phyloP scores from a whole-genome alignment of 2,113 vertebrate genomes.

The Neodon shergylaensis region DNA sequence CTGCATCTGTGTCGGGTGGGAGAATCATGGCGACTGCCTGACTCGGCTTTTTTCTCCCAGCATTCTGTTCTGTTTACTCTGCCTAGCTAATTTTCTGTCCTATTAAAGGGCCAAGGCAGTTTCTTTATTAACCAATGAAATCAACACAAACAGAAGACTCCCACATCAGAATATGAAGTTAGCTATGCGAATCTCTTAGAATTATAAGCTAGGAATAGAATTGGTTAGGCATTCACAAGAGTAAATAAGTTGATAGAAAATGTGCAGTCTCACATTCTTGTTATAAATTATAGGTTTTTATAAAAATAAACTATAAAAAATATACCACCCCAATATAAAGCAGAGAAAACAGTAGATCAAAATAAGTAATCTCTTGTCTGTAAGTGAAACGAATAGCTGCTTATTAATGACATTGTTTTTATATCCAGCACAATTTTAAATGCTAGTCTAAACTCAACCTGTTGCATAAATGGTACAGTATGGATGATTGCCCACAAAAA shows the following conservation, averaged over 20 bases:
- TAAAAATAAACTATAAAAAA: constrained; percentile 18
- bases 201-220: constrained; percentile 10
- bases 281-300: constrained; percentile 10
- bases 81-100: too few relatives aligned
- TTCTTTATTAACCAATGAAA: too few relatives aligned
- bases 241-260: constrained; percentile 29
- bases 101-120: too few relatives aligned
- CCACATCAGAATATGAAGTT: not conserved
- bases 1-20: too few relatives aligned
- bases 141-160: too few relatives aligned
- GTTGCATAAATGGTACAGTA: not conserved
- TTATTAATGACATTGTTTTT: constrained; percentile 41
- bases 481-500: not conserved
- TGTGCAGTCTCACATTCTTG: not conserved
- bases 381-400: constrained; percentile 22
- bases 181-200: not conserved
- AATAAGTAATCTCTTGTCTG: constrained; percentile 38
- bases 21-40: too few relatives aligned
- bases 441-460: not conserved
- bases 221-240: not conserved
- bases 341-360: constrained; percentile 18
- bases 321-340: not conserved
- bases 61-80: too few relatives aligned
- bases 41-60: too few relatives aligned
- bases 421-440: constrained; percentile 27